Percentiles rank a stretch among this genome's conserved stretches.
Evolutionary conservation across 2,888 invertebrate species (phyloP).

Genomic region (Chirona hameri): DNA sequence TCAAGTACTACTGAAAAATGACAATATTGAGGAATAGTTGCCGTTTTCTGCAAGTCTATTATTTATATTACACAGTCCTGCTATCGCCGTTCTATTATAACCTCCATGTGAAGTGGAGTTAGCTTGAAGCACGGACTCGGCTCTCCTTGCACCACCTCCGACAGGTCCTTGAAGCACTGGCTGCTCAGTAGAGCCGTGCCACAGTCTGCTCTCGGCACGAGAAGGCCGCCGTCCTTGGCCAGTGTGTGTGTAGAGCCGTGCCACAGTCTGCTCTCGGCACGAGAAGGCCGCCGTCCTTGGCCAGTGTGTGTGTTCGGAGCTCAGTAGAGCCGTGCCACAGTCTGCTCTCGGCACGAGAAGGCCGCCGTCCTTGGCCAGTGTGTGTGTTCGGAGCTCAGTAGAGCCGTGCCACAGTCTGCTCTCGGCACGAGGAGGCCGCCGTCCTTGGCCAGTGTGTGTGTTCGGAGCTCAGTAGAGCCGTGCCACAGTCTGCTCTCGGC

Average conservation of each 20-base stretch:
- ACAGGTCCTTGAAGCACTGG: not conserved
- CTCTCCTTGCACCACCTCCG: not conserved
- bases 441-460: not conserved
- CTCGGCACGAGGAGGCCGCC: not conserved
- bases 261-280: not conserved
- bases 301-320: not conserved
- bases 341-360: not conserved
- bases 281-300: not conserved
- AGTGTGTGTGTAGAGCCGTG: not conserved
- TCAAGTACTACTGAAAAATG: too few relatives aligned
- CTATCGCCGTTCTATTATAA: too few relatives aligned
- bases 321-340: not conserved
- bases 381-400: not conserved
- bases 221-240: not conserved
- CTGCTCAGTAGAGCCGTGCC: not conserved
- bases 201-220: not conserved
- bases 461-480: too few relatives aligned
- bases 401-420: not conserved
- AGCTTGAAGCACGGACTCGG: not conserved
- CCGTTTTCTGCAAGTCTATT: too few relatives aligned
- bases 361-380: not conserved
- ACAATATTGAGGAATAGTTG: too few relatives aligned
- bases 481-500: not conserved
- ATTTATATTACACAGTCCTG: too few relatives aligned
- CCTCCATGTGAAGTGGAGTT: not conserved